Evolutionary conservation across 1,140 invertebrate species (phyloP), one percentile per base, ranked within the genome.

Genomic region (Cotesia glomerata): DNA sequence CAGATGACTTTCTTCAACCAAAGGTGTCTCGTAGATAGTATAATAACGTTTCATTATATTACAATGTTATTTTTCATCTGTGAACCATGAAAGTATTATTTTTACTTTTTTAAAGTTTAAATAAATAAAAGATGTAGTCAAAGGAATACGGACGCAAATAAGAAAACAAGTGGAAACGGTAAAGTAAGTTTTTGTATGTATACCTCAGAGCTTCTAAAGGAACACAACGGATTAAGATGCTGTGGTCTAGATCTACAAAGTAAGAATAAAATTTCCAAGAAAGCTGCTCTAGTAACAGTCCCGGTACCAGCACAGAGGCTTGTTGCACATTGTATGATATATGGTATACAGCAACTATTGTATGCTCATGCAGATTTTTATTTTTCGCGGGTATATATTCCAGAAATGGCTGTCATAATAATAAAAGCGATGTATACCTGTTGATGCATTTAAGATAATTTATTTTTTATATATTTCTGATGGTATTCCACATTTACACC

Each of bases 171-270:
- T 54, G 61, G 75, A 56, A 56, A 18, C 54, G 64, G 9, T 35
- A 45, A 49, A 65, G 67, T 32, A 69, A 70, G 36, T 71, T 59
- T 67, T 54, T 62, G 39, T 45, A 5, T 45, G 39, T 45, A 45
- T 45, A 39, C 1, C 5, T 11, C 39, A 11, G 39, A 45, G 39
- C 8, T 45, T 45, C 39, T 45, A 11, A 45, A 7, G 39, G 39
- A 45, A 11, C 39, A 45, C 39, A 45, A 45, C 11, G 39, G 39
- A 65, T 65, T 65, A 65, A 65, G 63, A 65, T 65, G 63, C 49
- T 65, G 63, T 14, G 39, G 63, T 49, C 18, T 36, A 26, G 3
- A 14, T 14, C 34, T 34, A 39, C 13, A 64, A n/a, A 35, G 34
- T 14, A 4, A 3, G 11, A 26, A 26, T 34, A 61, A 11, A 34